phyloP scores from a whole-genome alignment of 1,140 invertebrate genomes.

The Solen grandis region DNA sequence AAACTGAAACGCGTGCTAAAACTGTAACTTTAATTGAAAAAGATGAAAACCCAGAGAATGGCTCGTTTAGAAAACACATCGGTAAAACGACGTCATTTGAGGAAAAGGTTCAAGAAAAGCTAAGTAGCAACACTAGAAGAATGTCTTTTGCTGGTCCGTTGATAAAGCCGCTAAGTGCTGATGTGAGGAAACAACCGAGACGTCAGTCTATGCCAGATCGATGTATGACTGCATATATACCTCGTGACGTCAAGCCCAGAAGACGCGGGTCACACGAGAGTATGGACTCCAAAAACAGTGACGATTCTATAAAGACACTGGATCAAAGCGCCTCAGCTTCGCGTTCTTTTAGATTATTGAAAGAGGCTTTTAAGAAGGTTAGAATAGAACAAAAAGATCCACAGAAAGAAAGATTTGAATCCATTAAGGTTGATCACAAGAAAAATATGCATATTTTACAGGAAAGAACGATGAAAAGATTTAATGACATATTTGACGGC shows the following conservation, averaged over 20 bases:
- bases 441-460: not conserved
- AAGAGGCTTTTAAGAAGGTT: conserved; percentile 37
- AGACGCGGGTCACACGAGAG: not conserved
- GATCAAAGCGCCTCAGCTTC: not conserved
- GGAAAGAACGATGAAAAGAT: conserved; percentile 22
- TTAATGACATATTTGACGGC: conserved; percentile 19
- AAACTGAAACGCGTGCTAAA: not conserved
- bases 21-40: not conserved
- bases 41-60: not conserved
- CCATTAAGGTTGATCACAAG: conserved; percentile 12
- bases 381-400: conserved; percentile 10
- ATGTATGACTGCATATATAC: not conserved
- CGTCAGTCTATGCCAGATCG: not conserved
- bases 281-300: conserved; percentile 10
- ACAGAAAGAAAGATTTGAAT: conserved; percentile 2
- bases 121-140: not conserved
- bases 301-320: not conserved
- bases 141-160: not conserved
- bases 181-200: not conserved
- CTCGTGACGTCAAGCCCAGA: not conserved
- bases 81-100: no score
- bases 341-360: conserved; percentile 22
- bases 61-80: no score
- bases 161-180: not conserved
- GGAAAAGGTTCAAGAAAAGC: not conserved